Evolutionary conservation across 2,113 vertebrate species (phyloP).

Genomic region (Bombycilla garrulus): DNA sequence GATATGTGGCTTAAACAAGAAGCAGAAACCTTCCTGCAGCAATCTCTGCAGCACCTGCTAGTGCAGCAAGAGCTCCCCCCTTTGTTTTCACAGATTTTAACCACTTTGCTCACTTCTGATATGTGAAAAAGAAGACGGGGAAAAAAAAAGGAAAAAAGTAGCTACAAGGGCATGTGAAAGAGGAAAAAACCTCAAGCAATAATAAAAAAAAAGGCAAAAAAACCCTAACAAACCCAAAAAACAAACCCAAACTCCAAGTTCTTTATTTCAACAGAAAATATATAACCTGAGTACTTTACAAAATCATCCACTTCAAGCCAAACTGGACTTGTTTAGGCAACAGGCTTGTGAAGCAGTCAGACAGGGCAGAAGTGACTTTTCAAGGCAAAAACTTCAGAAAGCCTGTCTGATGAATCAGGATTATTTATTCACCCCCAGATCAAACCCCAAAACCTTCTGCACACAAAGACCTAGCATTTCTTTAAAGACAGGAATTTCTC

Average conservation of each 20-base stretch:
- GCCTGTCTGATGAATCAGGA: neutral
- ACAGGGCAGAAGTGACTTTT: neutral
- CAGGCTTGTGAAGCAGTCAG: neutral
- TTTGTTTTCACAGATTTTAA: neutral
- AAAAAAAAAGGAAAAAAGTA: neutral
- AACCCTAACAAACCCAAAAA: too few species aligned
- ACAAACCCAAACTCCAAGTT: neutral
- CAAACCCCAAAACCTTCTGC: neutral
- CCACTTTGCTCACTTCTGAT: neutral
- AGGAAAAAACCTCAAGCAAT: rapidly evolving
- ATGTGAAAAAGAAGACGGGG: neutral
- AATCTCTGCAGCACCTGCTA: neutral
- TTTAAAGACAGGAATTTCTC: neutral
- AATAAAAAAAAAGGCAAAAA: neutral
- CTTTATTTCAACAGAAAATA: neutral
- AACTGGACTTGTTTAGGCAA: neutral
- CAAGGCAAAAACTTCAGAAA: neutral
- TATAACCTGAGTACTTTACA: neutral
- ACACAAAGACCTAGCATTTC: neutral
- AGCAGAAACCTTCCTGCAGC: neutral
- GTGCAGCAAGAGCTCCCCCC: conserved; percentile 16
- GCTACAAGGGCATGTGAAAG: neutral
- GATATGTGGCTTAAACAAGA: neutral
- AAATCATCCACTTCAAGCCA: neutral
- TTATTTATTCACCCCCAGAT: rapidly evolving